phyloP scores from a whole-genome alignment of 2,888 invertebrate genomes.

The Agonopterix arenella region DNA sequence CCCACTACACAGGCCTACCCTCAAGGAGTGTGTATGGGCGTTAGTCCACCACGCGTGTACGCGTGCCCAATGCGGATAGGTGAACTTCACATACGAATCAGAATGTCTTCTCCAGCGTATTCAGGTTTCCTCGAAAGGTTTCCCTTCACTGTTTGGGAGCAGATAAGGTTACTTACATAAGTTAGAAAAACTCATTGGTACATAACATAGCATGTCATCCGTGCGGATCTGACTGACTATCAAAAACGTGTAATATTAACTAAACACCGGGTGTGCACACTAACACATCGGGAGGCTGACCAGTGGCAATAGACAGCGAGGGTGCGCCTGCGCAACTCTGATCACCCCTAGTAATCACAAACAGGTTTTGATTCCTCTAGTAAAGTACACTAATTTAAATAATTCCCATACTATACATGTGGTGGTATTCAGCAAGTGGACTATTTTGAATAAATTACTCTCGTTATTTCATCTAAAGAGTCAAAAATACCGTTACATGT shows the following conservation, averaged over 20 bases:
- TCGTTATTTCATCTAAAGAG: not conserved
- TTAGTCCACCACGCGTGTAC: no score
- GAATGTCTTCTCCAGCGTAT: no score
- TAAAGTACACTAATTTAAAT: constrained; percentile 62
- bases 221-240: not conserved
- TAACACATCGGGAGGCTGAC: constrained; percentile 20
- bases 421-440: not conserved
- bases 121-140: no score
- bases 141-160: no score
- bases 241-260: no score
- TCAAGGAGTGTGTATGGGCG: no score
- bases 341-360: constrained; percentile 28
- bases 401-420: constrained; percentile 35
- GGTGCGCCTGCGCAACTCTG: constrained; percentile 24
- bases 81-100: no score
- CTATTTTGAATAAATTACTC: not conserved
- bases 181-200: no score
- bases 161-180: no score
- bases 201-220: not conserved
- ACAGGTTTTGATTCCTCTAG: constrained; percentile 40
- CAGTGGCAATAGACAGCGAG: constrained; percentile 10
- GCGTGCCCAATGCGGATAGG: no score
- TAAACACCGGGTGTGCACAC: not conserved
- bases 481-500: not conserved
- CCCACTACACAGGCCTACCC: no score